phyloP scores from a whole-genome alignment of 2,113 vertebrate genomes.

The Vulpes ferrilata region DNA sequence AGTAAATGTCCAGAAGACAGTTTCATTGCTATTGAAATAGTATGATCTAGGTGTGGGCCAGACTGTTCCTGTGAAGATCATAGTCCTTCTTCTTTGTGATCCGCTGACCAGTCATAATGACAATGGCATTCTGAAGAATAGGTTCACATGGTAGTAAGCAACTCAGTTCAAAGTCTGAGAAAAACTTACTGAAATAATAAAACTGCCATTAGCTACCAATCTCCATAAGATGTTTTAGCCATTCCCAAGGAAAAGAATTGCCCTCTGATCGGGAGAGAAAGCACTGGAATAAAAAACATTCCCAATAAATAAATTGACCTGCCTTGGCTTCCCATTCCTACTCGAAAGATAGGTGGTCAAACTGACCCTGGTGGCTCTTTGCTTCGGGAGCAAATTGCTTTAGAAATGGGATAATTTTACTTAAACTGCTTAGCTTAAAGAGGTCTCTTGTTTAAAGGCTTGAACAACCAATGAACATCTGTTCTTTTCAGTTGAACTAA shows the following conservation, averaged over 20 bases:
- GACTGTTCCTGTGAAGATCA: background rate
- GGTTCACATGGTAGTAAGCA: background rate
- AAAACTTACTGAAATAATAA: slow-evolving; percentile 63
- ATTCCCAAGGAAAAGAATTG: background rate
- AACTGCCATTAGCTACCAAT: background rate
- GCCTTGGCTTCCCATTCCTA: background rate
- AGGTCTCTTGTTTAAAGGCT: slow-evolving; percentile 51
- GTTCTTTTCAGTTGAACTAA: slow-evolving; percentile 64
- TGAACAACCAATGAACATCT: slow-evolving; percentile 68
- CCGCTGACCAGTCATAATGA: background rate
- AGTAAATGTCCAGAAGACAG: background rate
- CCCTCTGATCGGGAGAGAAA: background rate
- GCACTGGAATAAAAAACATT: background rate
- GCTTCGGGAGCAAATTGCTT: slow-evolving; percentile 48
- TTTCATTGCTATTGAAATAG: background rate
- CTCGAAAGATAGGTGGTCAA: background rate
- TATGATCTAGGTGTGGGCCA: background rate
- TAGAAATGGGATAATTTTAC: slow-evolving; percentile 52
- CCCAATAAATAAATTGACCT: background rate
- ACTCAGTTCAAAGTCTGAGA: background rate
- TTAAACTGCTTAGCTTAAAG: slow-evolving; percentile 35
- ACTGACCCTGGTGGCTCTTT: slow-evolving; percentile 34
- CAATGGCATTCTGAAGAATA: slow-evolving; percentile 1
- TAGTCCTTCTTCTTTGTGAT: background rate
- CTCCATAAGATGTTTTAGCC: background rate